phyloP scores from a whole-genome alignment of 2,888 invertebrate genomes.

The Tinea pellionella region DNA sequence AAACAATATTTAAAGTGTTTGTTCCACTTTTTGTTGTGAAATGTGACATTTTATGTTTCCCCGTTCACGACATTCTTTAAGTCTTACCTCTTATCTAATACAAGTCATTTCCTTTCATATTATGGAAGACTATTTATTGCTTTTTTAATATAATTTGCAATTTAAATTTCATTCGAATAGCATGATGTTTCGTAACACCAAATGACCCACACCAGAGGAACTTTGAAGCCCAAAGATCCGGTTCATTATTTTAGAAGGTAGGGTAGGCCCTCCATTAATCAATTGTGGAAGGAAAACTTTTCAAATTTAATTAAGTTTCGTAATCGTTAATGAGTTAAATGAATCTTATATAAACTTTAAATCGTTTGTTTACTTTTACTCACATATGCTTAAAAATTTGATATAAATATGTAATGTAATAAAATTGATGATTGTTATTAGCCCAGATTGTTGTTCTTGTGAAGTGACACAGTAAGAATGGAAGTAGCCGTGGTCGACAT shows the following conservation, averaged over 20 bases:
- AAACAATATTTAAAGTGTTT: neutral
- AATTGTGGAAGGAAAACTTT: neutral
- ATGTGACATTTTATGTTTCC: neutral
- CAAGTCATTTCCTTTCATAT: neutral
- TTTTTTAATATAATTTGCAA: neutral
- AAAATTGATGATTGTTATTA: too few relatives aligned
- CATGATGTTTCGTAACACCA: neutral
- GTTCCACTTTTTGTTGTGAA: neutral
- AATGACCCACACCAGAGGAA: neutral
- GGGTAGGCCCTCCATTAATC: slow-evolving; percentile 1
- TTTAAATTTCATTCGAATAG: neutral
- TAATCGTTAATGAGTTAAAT: neutral
- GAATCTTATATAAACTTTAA: neutral
- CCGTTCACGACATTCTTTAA: neutral
- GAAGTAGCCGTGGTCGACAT: too few relatives aligned
- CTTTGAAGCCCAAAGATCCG: neutral
- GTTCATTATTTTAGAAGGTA: neutral
- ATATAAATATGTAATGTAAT: too few relatives aligned
- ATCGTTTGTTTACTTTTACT: neutral
- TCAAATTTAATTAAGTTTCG: neutral
- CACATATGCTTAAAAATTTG: too few relatives aligned
- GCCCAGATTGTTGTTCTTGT: too few relatives aligned
- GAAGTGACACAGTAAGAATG: too few relatives aligned
- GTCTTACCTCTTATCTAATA: neutral
- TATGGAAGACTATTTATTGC: neutral